Conservation (phyloP, 53 echinoderm and acorn worm species). For the Mesocentrotus franciscanus region DNA sequence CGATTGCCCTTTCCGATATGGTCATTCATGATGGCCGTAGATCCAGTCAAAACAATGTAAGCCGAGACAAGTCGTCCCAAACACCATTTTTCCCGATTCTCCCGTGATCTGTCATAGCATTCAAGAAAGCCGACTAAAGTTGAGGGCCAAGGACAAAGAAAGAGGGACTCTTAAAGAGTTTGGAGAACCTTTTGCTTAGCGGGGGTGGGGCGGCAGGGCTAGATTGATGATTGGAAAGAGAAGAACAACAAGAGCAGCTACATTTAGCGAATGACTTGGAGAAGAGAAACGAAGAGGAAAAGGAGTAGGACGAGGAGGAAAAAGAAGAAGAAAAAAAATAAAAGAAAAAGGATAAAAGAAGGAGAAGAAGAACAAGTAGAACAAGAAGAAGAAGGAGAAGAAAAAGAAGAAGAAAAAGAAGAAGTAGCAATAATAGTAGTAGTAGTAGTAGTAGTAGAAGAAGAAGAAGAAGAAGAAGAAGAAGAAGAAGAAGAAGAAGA, state of each 20-base stretch:
- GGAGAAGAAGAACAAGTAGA: too few relatives aligned
- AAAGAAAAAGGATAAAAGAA: too few relatives aligned
- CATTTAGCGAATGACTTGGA: neutral
- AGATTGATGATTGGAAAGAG: neutral
- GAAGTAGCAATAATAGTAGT: too few relatives aligned
- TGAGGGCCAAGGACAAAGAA: conserved; percentile 46
- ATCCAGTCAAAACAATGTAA: conserved; percentile 43
- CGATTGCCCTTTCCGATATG: neutral
- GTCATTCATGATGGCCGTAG: neutral
- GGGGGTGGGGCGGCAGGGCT: neutral
- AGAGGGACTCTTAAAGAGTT: neutral
- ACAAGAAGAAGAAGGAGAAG: too few relatives aligned
- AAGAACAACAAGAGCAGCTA: neutral
- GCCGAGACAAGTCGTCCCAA: neutral
- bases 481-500: too few relatives aligned
- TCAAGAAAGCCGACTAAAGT: neutral
- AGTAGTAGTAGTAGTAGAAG: too few relatives aligned
- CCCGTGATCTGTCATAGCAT: conserved; percentile 44
- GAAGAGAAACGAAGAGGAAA: neutral
- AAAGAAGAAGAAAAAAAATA: too few relatives aligned
- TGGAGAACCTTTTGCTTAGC: neutral
- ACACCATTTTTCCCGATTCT: neutral
- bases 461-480: too few relatives aligned
- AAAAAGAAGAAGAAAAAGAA: too few relatives aligned
- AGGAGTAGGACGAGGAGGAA: neutral